Conservation (phyloP, 1,140 invertebrate genomes). For the Thrips palmi region DNA sequence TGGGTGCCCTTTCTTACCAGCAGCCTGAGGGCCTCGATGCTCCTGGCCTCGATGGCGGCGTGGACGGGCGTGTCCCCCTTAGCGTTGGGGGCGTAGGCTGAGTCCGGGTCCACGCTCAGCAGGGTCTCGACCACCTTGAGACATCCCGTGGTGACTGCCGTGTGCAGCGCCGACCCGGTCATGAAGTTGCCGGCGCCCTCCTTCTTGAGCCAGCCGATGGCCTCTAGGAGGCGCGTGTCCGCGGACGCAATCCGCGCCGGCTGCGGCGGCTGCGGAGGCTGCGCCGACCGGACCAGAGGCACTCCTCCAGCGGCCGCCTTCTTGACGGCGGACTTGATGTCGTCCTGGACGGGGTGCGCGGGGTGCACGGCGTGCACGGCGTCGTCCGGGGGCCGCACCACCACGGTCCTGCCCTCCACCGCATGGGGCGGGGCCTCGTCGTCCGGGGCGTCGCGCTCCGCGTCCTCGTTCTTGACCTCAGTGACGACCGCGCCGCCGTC, state of each 20-base stretch:
- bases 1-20: slow-evolving; percentile 23
- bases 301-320: not conserved
- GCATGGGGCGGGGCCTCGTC: not conserved
- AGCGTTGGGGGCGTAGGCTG: slow-evolving; percentile 27
- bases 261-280: not conserved
- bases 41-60: slow-evolving; percentile 26
- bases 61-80: slow-evolving; percentile 38
- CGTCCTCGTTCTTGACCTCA: too few relatives aligned
- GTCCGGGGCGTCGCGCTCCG: not conserved
- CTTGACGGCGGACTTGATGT: not conserved
- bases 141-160: slow-evolving; percentile 11
- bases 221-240: not conserved
- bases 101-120: slow-evolving; percentile 20
- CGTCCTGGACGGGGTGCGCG: not conserved
- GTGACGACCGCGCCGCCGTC: too few relatives aligned
- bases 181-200: not conserved
- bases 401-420: not conserved
- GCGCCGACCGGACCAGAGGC: not conserved
- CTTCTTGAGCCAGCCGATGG: not conserved
- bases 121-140: slow-evolving; percentile 23
- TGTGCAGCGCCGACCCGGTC: slow-evolving; percentile 9
- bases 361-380: not conserved
- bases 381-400: not conserved
- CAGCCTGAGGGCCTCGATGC: slow-evolving; percentile 26
- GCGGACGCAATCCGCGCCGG: slow-evolving; percentile 1